Percentiles rank a stretch among this genome's conserved stretches.
phyloP scores from a whole-genome alignment of 2,888 invertebrate species.

The Aleiodes leptofemur region DNA sequence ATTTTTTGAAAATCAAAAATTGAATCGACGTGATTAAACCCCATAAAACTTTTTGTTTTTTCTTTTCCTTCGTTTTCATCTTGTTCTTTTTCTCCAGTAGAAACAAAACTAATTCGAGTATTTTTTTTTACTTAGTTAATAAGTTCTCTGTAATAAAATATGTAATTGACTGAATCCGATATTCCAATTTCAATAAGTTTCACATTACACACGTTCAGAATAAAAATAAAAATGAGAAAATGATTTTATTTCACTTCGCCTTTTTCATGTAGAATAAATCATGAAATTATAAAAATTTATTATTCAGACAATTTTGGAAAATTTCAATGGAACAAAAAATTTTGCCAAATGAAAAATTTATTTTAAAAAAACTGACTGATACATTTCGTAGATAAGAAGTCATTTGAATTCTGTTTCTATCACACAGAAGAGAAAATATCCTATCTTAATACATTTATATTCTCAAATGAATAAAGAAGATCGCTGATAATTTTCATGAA shows the following conservation, averaged over 20 bases:
- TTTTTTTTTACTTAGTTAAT: constrained; percentile 64
- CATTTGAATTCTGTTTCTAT: no score
- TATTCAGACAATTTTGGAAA: not conserved
- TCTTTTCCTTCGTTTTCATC: not conserved
- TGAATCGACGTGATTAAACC: not conserved
- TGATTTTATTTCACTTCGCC: not conserved
- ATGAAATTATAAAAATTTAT: not conserved
- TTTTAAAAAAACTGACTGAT: not conserved
- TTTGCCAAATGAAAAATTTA: not conserved
- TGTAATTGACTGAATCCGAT: constrained; percentile 51
- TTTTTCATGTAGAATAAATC: not conserved
- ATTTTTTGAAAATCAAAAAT: no score
- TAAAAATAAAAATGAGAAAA: constrained; percentile 24
- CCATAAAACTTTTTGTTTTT: constrained; percentile 13
- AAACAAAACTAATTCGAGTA: constrained; percentile 52
- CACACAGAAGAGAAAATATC: not conserved
- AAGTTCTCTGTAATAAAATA: constrained; percentile 51
- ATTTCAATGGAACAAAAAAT: not conserved
- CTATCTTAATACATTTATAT: not conserved
- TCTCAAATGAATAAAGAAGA: not conserved
- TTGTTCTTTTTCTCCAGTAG: constrained; percentile 28
- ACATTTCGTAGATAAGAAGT: no score
- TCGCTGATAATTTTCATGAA: constrained; percentile 1
- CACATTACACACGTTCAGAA: constrained; percentile 9
- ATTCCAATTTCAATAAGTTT: constrained; percentile 51